Evolutionary conservation across 2,113 vertebrate species (phyloP).

Genomic region (Notarius lentiginosus): DNA sequence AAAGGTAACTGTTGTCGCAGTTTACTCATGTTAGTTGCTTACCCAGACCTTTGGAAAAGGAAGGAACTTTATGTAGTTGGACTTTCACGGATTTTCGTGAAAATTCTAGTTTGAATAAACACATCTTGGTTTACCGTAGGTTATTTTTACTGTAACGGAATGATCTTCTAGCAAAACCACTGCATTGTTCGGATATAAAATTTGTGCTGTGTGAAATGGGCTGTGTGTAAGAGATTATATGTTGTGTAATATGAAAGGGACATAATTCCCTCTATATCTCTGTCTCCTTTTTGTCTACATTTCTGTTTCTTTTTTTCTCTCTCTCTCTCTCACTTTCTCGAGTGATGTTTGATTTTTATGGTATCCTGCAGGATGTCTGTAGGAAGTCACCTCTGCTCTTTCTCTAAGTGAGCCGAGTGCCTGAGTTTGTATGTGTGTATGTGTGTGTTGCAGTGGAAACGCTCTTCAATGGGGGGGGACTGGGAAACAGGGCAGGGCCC

Average conservation of each 20-base stretch:
- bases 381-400: conserved; percentile 57
- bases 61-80: too few relatives aligned
- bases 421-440: conserved; percentile 24
- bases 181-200: neutral
- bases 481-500: conserved; percentile 54
- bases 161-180: neutral
- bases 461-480: conserved; percentile 37
- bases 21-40: neutral
- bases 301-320: conserved; percentile 5
- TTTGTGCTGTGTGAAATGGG: neutral
- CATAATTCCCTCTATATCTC: neutral
- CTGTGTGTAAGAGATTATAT: neutral
- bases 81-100: neutral
- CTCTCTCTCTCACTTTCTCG: conserved; percentile 20
- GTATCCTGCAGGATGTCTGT: conserved; percentile 58
- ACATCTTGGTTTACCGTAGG: neutral
- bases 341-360: conserved; percentile 52
- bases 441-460: conserved; percentile 41
- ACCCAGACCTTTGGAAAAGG: neutral
- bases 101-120: neutral
- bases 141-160: neutral
- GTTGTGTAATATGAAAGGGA: neutral
- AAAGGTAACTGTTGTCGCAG: neutral
- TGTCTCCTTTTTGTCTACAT: conserved; percentile 12
- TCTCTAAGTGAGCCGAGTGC: conserved; percentile 37